Conservation (phyloP, 1,140 invertebrate species). For the Lepeophtheirus salmonis region DNA sequence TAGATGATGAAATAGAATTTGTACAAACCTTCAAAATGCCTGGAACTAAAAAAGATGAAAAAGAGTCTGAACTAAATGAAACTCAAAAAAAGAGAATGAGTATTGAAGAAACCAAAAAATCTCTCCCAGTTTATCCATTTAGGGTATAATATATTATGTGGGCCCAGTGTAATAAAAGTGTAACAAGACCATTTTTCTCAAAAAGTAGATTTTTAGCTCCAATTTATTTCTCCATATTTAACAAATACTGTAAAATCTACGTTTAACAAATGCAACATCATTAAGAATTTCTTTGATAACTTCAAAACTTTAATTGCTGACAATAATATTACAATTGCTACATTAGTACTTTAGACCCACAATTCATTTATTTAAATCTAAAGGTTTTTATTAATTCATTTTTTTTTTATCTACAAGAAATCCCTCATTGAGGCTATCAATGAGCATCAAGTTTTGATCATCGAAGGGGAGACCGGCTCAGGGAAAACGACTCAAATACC, state of each 20-base stretch:
- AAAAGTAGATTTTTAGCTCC: no score
- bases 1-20: constrained; percentile 95
- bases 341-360: no score
- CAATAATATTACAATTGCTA: no score
- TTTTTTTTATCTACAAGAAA: background rate
- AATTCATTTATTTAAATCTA: background rate
- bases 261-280: no score
- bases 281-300: no score
- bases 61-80: constrained; percentile 38
- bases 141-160: no score
- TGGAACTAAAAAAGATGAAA: constrained; percentile 41
- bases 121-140: constrained; percentile 85
- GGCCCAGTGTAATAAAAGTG: no score
- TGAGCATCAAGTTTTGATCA: constrained; percentile 49
- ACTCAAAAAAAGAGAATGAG: constrained; percentile 52
- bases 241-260: no score
- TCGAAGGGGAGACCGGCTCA: constrained; percentile 85
- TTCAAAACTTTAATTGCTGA: no score
- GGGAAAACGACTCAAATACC: constrained; percentile 98
- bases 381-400: background rate
- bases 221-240: no score
- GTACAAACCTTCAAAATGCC: constrained; percentile 77
- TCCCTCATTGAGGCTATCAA: constrained; percentile 1
- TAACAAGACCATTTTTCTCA: no score
- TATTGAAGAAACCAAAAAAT: constrained; percentile 78